Base-by-base conservation (phyloP, 2,888 invertebrate species). In the Drosophila prolongata region DNA sequence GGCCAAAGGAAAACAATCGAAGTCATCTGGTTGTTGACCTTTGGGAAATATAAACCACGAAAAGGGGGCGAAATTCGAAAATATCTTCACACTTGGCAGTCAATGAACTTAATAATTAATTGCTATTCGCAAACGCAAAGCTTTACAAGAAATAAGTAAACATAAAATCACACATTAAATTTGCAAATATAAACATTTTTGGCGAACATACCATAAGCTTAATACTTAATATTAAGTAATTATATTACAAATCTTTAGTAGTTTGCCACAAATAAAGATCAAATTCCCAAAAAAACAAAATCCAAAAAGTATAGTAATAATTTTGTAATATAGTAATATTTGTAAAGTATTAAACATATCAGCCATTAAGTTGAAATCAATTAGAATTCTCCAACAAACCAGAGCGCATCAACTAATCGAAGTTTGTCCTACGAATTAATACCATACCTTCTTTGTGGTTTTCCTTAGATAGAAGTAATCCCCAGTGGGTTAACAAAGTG, bases 401-500 rank as follows among this genome's bases (percentile, higher is more conserved):
- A n/a, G n/a, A n/a, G n/a, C n/a, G n/a, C n/a, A n/a, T n/a, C n/a
- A 34, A 14, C 3, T 19, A 6, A 35, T 35, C 35, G 8, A 49
- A 35, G 13, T 13, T 13, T 2, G 27, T 9, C 9, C 4, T 5
- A 8, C n/a, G 14, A 47, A 30, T 11, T 27, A 30, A 47, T 43
- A 11, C n/a, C 10, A 46, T 27, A 9, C 6, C 24, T 27, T 46
- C 24, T 30, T 49, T 49, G 35, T 13, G 6, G 35, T 13, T 35
- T 35, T 35, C 49, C 4, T 4, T 19, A 13, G 35, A 35, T 35
- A 16, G 8, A 6, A 16, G n/a, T 44, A 44, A 56, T 55, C 16
- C 58, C 56, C 24, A 24, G 34, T 35, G 42, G 27, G 13, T n/a
- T 37, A 57, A 44, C 59, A 59, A 14, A 60, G 37, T 44, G 37